A percentile compares a stretch with the other conserved stretches of the same genome.
Conservation (phyloP, 2,888 invertebrate genomes). For the Cecidostiba fungosa region DNA sequence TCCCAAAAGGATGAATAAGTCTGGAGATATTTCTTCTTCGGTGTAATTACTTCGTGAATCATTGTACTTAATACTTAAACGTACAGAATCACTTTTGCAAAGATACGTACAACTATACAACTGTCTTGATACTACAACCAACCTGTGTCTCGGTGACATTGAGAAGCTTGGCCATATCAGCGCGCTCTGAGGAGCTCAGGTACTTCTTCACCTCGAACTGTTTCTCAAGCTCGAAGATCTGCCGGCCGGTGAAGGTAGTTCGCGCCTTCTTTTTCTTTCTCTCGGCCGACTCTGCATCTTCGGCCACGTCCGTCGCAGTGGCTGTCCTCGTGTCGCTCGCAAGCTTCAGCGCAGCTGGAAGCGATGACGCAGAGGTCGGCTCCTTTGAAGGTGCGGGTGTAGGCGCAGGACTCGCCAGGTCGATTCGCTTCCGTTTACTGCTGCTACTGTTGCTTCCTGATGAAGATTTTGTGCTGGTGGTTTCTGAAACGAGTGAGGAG, state of each 20-base stretch:
- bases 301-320: slow-evolving; percentile 42
- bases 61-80: too few species aligned
- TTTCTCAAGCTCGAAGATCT: slow-evolving; percentile 98
- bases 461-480: background rate
- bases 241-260: slow-evolving; percentile 96
- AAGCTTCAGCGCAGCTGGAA: slow-evolving; percentile 68
- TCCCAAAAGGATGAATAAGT: too few species aligned
- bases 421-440: slow-evolving; percentile 56
- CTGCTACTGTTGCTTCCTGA: slow-evolving; percentile 10
- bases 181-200: slow-evolving; percentile 95
- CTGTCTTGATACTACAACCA: too few species aligned
- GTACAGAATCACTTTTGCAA: background rate
- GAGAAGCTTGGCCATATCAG: slow-evolving; percentile 96
- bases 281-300: slow-evolving; percentile 73
- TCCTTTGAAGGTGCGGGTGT: slow-evolving; percentile 74
- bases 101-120: background rate
- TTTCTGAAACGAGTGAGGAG: background rate
- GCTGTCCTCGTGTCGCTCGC: slow-evolving; percentile 67
- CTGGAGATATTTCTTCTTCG: too few species aligned
- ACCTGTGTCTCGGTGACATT: slow-evolving; percentile 99
- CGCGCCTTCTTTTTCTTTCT: slow-evolving; percentile 92
- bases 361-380: slow-evolving; percentile 58
- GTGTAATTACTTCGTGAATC: too few species aligned
- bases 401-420: slow-evolving; percentile 43
- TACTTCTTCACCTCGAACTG: slow-evolving; percentile 98